Base-by-base conservation (phyloP, 2,797 vertebrate genomes). In the Sphenodon punctatus region DNA sequence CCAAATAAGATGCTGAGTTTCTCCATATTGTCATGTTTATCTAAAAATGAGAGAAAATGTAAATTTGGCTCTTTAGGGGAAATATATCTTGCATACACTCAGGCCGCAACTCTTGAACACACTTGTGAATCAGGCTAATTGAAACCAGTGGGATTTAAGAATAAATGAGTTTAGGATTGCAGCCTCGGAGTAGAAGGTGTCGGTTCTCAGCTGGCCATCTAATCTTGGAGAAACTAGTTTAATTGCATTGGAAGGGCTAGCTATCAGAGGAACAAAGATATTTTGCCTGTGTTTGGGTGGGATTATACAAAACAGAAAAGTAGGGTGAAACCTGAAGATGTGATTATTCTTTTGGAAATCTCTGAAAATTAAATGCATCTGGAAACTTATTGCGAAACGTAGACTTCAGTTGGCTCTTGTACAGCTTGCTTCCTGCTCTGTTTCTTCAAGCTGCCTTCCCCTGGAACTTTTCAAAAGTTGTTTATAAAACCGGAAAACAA, bases 401-500 rank as follows among this genome's bases (percentile, higher is more conserved):
- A n/a, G n/a, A n/a, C n/a, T 17, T 86, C 32, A 51, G 59, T 48
- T 78, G n/a, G n/a, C 36, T 19, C 19, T 67, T 17, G 23, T 49
- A 11, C 0, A 3, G 63, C 78, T 86, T 83, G 63, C 78, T 86
- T 83, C 32, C 46, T 67, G 25, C 34, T 82, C 68, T 72, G n/a
- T 15, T 84, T 73, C 42, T 76, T 55, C 77, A 82, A 78, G 56
- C 27, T 12, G 5, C 9, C 14, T 75, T 88, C 86, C 71, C 85
- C 42, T 84, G 38, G 59, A 71, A 78, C 65, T 73, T 0, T 80
- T 61, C 34, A 74, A 55, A 80, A 82, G 60, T 77, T 66, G 38
- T 56, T n/a, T 79, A 60, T 51, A 65, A 74, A 80, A 59, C 59
- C 76, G 63, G 51, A 74, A 81, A 82, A 87, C 67, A 68, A 70